Base-by-base conservation (phyloP, 2,888 invertebrate genomes). In the Catonia carolina region DNA sequence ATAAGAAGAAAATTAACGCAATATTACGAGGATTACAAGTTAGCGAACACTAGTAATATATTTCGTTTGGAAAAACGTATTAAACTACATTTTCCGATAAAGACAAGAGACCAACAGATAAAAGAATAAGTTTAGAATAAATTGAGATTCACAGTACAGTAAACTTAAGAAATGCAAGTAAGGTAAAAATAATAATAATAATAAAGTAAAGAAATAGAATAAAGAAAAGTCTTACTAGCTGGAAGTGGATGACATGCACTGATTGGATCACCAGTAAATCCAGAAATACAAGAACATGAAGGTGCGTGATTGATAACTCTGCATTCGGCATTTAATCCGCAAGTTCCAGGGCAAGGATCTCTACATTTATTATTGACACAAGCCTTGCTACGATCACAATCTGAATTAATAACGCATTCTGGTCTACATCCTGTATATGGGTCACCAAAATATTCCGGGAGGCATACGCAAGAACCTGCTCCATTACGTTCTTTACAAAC, bases 361-460 rank as follows among this genome's bases (percentile, higher is more conserved):
- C 81, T 77, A 69, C 92, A 93, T 76, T 91, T 89, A 68, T 88
- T 88, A 70, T 88, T 88, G 20, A 86, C 76, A 69, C 93, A 94
- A 51, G 91, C 86, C 66, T 80, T 85, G 64, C 82, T 81, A 61
- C 81, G 78, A 31, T 82, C 75, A 67, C 91, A 92, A 67, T 91
- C 91, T 22, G 85, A 84, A 69, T 91, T 91, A 50, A 82, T 84
- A 2, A 89, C 85, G 70, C 91, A 91, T 75, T 91, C 90, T 2
- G 90, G 90, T 64, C 87, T 78, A 70, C 91, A 92, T 58, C 88
- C 86, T 1, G 84, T 82, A 68, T 90, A 89, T 1, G 93, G 92
- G 74, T 93, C 90, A 35, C 93, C 93, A 64, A 83, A 85, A 71
- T 89, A 91, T 69, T 87, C 88, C 10, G 85, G 81, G 55, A 86